Evolutionary conservation across 2,888 invertebrate genomes (phyloP), one percentile per base, ranked within the genome.

Genomic region (Drosophila macrothrix): DNA sequence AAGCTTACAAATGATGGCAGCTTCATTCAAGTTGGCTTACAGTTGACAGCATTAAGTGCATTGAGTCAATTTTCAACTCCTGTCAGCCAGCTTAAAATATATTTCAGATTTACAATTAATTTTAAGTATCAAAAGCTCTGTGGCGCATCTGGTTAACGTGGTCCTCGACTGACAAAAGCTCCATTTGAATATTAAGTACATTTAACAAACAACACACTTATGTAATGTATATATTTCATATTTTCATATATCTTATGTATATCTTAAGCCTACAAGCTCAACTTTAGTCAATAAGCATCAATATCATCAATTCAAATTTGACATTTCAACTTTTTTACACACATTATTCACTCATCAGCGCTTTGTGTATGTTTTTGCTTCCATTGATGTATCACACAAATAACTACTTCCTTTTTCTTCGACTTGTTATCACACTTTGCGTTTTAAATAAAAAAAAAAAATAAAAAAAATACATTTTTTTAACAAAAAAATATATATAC

Each of bases 351-450:
- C 85, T 84, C 89, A 87, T 87, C 85, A 84, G 82, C 84, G 90
- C 87, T 88, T 88, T 88, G 87, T 88, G 87, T 89, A 88, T 78
- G 87, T 89, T 88, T 81, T 88, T 86, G 85, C 85, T 80, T 88
- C 82, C 86, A 88, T 75, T 62, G 67, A 73, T 87, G 88, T 85
- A 85, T 67, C 76, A 88, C 80, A 72, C 46, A 35, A 80, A 73
- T 86, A 88, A 84, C 78, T 78, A 72, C 46, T 69, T 76, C 77
- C 68, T 58, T 55, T 63, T 43, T 72, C 86, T 89, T 65, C 59
- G 66, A 67, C 56, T 72, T 87, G 83, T 88, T 88, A 86, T 83
- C 78, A 83, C 73, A 83, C 79, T 88, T 80, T 80, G 67, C 78
- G 61, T 61, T 78, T 71, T 71, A 60, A 83, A 84, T 81, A 84